Base-by-base conservation (phyloP, 1,140 invertebrate genomes). In the Agrypnia vestita region DNA sequence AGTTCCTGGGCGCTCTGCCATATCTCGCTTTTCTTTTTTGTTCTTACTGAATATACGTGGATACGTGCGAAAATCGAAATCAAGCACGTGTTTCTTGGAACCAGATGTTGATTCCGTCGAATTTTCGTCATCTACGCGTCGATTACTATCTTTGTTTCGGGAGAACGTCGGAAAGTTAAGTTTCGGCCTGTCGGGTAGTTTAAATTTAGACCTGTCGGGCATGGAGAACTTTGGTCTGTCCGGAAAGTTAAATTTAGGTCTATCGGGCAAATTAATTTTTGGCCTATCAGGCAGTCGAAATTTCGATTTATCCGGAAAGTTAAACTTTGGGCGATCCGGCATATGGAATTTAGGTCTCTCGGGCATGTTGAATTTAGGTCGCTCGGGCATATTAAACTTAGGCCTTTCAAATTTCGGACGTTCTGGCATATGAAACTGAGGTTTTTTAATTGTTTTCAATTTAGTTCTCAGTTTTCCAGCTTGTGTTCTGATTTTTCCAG, bases 1-100 rank as follows among this genome's bases (percentile, higher is more conserved):
- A 11, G 89, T 90, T 13, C 88, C 88, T 69, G 89, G 88, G 78
- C 89, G 84, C 73, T 91, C 88, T 79, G 89, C 87, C 49, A 87
- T 87, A 10, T 89, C 87, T 86, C 88, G 83, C n/a, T 82, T 83
- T 44, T 88, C 89, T 46, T 87, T 87, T 80, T 88, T 92, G 81
- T 93, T 94, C 80, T 90, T 92, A 53, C 92, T 91, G 84, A 96
- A 95, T 46, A 95, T 89, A 73, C 94, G 90, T 0, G 95, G 95
- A 86, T 94, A 95, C 0, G 94, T 95, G 81, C 92, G 92, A 78
- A 94, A 94, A 85, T 94, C 93, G 86, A 95, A 95, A 35, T 93
- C 91, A 55, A 91, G 94, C 85, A 81, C 71, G 43, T 47, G 84
- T 83, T 81, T 85, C 82, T 75, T 83, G 55, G 73, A 84, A 73